Conservation (phyloP, 2,797 vertebrate species). For the Premnoplex brunnescens region DNA sequence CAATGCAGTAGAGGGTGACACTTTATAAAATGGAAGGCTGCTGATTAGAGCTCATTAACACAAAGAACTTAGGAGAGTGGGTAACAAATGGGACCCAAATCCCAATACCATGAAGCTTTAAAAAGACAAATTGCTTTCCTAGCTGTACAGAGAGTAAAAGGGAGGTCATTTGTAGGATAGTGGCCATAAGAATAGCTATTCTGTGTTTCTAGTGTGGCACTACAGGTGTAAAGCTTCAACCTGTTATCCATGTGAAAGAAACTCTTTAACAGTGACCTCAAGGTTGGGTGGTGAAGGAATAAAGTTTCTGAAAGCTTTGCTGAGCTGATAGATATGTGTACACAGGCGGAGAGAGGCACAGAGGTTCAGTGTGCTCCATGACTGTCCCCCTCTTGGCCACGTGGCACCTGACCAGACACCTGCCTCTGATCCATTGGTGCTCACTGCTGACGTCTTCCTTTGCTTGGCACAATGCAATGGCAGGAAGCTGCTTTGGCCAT, state of each 20-base stretch:
- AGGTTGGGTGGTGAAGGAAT: not conserved
- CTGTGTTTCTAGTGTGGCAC: not conserved
- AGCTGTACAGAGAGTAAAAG: not conserved
- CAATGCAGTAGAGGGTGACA: not conserved
- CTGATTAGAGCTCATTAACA: not conserved
- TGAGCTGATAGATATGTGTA: not conserved
- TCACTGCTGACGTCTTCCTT: not conserved
- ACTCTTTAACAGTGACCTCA: not conserved
- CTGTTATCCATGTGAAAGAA: not conserved
- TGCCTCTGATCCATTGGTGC: not conserved
- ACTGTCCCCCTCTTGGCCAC: not conserved
- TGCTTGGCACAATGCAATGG: not conserved
- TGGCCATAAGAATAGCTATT: not conserved
- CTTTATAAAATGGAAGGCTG: not conserved
- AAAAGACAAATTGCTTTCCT: not conserved
- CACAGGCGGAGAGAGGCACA: rapidly evolving
- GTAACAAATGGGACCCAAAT: constrained; percentile 26
- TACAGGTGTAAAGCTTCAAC: not conserved
- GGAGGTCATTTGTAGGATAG: not conserved
- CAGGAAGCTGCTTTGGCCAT: not conserved
- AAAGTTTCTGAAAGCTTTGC: not conserved
- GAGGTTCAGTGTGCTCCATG: not conserved
- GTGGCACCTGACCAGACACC: not conserved
- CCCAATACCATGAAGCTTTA: not conserved
- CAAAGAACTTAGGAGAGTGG: not conserved